Base-by-base conservation (phyloP, 2,888 invertebrate genomes). In the Tachystola acroxantha region DNA sequence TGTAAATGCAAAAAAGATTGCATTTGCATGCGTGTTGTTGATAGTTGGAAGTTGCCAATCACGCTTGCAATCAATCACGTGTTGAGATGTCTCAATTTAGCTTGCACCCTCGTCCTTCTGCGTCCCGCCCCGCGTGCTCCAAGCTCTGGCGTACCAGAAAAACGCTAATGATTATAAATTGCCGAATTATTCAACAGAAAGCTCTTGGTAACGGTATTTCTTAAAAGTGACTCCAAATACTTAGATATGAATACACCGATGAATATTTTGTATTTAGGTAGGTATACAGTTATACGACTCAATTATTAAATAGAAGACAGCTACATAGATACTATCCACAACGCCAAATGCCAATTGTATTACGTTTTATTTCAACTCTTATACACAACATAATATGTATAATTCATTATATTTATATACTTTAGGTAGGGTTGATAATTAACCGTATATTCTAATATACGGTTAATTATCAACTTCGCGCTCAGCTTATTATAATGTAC, bases 141-240 rank as follows among this genome's bases (percentile, higher is more conserved):
- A 57, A 55, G 57, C 52, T 53, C 63, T 64, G 62, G 55, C 62
- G 50, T 56, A 52, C 57, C 66, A 64, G 62, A 74, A 75, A 71
- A 76, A 73, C 70, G 45, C 56, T 81, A 78, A 84, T 79, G 76
- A 76, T 82, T 76, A 81, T 77, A 78, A 79, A 84, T 82, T 73
- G 73, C 64, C 41, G 54, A 70, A 78, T 84, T 84, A 81, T 82
- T 65, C 80, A 64, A 61, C 58, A 57, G 50, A 70, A 64, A 68
- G 44, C 44, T 59, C 51, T 55, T 46, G 38, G 56, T 68, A 76
- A 71, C 70, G 67, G 70, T 37, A 57, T 62, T 61, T 58, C 53
- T 40, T 41, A 33, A 34, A 38, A 41, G 26, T 37, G 30, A 20
- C 12, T 34, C 31, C 22, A 36, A 32, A 40, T 30, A 25, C 29